Base-by-base conservation (phyloP, 2,888 invertebrate species). In the Fissipunctia ypsillon region DNA sequence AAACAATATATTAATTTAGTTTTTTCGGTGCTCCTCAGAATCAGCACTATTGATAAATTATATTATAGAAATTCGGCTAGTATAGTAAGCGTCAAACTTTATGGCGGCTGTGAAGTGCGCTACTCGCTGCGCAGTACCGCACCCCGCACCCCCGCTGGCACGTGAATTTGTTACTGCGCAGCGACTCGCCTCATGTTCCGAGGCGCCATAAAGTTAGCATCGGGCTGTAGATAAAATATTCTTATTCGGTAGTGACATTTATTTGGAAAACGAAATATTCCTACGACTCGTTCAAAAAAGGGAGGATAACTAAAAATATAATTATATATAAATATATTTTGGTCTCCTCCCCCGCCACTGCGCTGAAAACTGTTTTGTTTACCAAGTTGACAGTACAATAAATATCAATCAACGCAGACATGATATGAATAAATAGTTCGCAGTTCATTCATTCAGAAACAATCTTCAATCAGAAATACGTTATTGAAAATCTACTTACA, bases 391-490 rank as follows among this genome's bases (percentile, higher is more conserved):
- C 48, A 75, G 35, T 35, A 52, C 50, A 38, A 41, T 72, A 63
- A 73, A 57, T 73, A 80, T 35, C 43, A 52, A 59, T 59, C 41
- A 75, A 28, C 31, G 4, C 48, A 80, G 22, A 65, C 35, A 48
- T 60, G 60, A 74, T 80, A 65, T 61, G 54, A 77, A 54, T 74
- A 65, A 60, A 71, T 76, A 74, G 31, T 28, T 60, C 22, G 45
- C 43, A 52, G 14, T 73, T 63, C 74, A 73, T 80, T 64, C 64
- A 74, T 50, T 50, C 57, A 63, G 6, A n/a, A n/a, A 10, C 41
- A 19, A 28, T 38, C 31, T 28, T 31, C n/a, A 52, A 45, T 48
- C 6, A 31, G 12, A n/a, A 67, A 48, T 28, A 19, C 2, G 28
- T 25, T n/a, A 14, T 19, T 35, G n/a, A 28, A 41, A 48, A 28